Percentiles rank a stretch among this genome's conserved stretches.
phyloP scores from a whole-genome alignment of 2,113 vertebrate genomes.

The Emydocephalus ijimae region DNA sequence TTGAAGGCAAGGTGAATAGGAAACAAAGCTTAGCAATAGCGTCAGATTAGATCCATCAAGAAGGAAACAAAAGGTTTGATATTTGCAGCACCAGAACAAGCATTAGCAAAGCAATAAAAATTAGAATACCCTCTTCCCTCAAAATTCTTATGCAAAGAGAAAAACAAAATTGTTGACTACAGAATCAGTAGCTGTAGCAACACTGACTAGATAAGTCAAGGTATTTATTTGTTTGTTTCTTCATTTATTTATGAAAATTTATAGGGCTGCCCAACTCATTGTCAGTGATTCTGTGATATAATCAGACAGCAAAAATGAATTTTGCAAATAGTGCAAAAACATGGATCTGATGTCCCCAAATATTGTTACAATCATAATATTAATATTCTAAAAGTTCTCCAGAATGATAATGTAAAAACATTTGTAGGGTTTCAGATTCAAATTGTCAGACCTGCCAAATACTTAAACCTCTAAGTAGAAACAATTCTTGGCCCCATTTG shows the following conservation, averaged over 20 bases:
- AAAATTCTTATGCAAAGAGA: background rate
- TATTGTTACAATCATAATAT: background rate
- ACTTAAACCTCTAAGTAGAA: background rate
- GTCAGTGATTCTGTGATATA: background rate
- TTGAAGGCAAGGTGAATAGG: background rate
- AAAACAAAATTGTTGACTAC: background rate
- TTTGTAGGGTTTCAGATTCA: background rate
- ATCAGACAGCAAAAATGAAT: background rate
- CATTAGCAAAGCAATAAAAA: background rate
- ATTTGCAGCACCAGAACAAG: background rate
- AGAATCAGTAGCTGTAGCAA: background rate
- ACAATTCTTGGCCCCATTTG: background rate
- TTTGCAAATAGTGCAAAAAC: background rate
- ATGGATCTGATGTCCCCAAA: background rate
- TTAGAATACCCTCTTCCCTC: background rate
- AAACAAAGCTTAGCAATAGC: background rate
- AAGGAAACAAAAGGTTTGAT: background rate
- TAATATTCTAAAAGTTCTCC: background rate
- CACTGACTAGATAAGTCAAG: background rate
- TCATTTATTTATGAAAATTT: background rate
- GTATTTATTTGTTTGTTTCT: background rate
- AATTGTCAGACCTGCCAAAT: background rate
- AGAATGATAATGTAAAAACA: background rate
- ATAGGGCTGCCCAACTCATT: background rate
- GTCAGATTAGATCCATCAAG: background rate